Evolutionary conservation across 92 coral and sea anemone species (phyloP).

Genomic region (Nematostella vectensis): DNA sequence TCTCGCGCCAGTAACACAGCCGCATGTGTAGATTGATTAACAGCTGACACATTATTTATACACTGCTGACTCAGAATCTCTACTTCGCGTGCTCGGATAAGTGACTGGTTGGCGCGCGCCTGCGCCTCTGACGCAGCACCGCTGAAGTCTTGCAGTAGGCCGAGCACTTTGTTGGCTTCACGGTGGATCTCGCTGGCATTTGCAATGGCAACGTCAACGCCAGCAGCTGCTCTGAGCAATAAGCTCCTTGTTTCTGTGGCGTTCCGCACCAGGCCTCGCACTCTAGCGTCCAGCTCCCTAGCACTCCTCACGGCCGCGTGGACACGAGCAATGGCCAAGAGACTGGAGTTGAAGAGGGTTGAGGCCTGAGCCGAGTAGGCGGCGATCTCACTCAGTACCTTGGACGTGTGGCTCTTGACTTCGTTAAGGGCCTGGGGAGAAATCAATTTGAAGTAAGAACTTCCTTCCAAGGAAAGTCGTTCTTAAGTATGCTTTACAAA

Average conservation of each 20-base stretch:
- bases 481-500: too few species aligned
- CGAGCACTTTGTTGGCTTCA: slow-evolving; percentile 39
- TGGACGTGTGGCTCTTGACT: neutral
- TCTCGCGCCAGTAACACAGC: slow-evolving; percentile 24
- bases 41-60: slow-evolving; percentile 37
- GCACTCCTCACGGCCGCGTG: slow-evolving; percentile 49
- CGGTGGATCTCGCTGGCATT: slow-evolving; percentile 35
- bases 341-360: slow-evolving; percentile 41
- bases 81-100: slow-evolving; percentile 9
- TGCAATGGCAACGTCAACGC: slow-evolving; percentile 39
- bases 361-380: slow-evolving; percentile 26
- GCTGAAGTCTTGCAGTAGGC: slow-evolving; percentile 39
- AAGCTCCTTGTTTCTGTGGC: slow-evolving; percentile 16
- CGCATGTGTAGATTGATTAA: slow-evolving; percentile 32
- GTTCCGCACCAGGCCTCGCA: slow-evolving; percentile 23
- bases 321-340: slow-evolving; percentile 40
- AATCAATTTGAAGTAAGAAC: too few species aligned
- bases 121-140: slow-evolving; percentile 27
- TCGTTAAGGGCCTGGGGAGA: slow-evolving; percentile 4
- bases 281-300: slow-evolving; percentile 29
- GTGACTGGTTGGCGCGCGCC: slow-evolving; percentile 24
- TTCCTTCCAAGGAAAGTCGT: too few species aligned
- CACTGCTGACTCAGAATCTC: slow-evolving; percentile 10
- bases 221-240: slow-evolving; percentile 11
- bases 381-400: slow-evolving; percentile 2